Conservation (phyloP, 1,140 invertebrate species). For the Polypedilum pembai region DNA sequence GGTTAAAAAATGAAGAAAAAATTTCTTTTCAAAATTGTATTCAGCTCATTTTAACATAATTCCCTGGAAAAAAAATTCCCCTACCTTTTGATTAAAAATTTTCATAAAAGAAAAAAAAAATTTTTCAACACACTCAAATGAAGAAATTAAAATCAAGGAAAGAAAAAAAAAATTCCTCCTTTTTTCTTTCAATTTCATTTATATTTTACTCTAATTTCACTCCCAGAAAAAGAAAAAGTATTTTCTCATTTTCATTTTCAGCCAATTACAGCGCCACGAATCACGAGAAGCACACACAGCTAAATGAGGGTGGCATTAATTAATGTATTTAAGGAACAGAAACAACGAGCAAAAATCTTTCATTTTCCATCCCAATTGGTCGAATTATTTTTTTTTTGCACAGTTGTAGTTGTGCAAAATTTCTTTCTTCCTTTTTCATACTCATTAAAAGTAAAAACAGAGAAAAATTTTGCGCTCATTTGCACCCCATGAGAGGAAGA, state of each 20-base stretch:
- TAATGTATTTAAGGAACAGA: background rate
- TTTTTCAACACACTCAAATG: too few relatives aligned
- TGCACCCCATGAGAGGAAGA: background rate
- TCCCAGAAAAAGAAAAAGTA: background rate
- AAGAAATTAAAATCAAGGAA: too few relatives aligned
- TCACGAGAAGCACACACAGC: too few relatives aligned
- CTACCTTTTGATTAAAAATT: too few relatives aligned
- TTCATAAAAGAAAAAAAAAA: too few relatives aligned
- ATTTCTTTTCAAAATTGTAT: too few relatives aligned
- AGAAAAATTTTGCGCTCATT: background rate
- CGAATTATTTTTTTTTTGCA: background rate
- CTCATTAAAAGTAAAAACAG: slow-evolving; percentile 2
- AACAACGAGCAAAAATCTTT: background rate
- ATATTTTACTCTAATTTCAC: too few relatives aligned
- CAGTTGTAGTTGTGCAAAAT: background rate
- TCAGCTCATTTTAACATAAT: too few relatives aligned
- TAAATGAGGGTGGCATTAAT: slow-evolving; percentile 16
- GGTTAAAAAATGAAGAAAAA: too few relatives aligned
- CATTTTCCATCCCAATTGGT: slow-evolving; percentile 1
- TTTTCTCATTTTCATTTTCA: slow-evolving; percentile 16
- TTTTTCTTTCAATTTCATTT: too few relatives aligned
- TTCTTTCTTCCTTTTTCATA: background rate
- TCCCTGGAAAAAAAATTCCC: too few relatives aligned
- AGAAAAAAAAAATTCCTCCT: too few relatives aligned
- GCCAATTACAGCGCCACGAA: background rate